Conservation (phyloP, 2,888 invertebrate genomes). For the Aproaerema taeniolella region DNA sequence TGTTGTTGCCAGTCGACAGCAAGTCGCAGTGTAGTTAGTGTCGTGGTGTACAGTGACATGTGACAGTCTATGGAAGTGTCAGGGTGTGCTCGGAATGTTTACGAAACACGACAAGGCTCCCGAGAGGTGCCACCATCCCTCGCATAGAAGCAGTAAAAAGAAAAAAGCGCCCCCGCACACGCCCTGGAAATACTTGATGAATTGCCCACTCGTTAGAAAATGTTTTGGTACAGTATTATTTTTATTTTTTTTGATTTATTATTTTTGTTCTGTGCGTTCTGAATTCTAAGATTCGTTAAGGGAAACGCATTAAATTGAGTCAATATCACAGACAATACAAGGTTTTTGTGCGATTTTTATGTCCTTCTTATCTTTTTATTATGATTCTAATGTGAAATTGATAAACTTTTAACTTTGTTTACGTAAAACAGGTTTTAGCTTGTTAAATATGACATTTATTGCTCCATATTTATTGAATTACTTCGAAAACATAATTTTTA, state of each 20-base stretch:
- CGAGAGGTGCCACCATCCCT: conserved; percentile 66
- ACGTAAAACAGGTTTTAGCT: conserved; percentile 5
- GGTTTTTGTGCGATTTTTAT: too few relatives aligned
- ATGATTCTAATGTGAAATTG: background rate
- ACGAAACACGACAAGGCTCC: conserved; percentile 71
- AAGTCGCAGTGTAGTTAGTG: conserved; percentile 46
- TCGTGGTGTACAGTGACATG: conserved; percentile 58
- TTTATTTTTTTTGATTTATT: conserved; percentile 33
- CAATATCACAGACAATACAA: too few relatives aligned
- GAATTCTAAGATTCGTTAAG: too few relatives aligned
- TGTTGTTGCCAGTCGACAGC: conserved; percentile 25
- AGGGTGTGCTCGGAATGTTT: conserved; percentile 68
- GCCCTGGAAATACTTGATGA: conserved; percentile 78
- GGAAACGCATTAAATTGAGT: too few relatives aligned
- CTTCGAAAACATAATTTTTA: too few relatives aligned
- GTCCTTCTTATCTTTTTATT: too few relatives aligned
- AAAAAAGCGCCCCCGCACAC: conserved; percentile 72
- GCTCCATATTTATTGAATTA: too few relatives aligned
- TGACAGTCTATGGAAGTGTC: conserved; percentile 69
- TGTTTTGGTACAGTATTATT: conserved; percentile 74
- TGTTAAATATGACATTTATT: too few relatives aligned
- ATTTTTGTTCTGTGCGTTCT: too few relatives aligned
- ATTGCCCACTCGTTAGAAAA: conserved; percentile 79
- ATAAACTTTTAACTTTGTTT: background rate
- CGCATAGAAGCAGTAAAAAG: conserved; percentile 69